These are phyloP conservation scores for Mormyrus lacerda DNA, from an alignment of 2,113 vertebrate species.

Conservation along the genomic window DNA sequence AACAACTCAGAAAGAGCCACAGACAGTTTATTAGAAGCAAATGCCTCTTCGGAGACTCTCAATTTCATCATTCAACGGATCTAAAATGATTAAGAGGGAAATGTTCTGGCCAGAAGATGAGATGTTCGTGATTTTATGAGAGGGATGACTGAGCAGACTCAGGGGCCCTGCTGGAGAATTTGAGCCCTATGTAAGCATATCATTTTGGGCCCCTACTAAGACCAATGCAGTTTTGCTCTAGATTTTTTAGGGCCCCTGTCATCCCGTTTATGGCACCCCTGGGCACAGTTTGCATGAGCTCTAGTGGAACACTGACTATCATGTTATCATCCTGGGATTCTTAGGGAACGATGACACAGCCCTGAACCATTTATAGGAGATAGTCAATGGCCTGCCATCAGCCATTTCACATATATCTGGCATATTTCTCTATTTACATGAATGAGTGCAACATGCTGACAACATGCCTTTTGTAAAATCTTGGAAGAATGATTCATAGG, in stretches of 20 bases:
- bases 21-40: neutral
- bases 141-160: neutral
- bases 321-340: neutral
- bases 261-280: no score
- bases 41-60: neutral
- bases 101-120: neutral
- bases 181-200: neutral
- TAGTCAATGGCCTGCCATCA: neutral
- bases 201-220: no score
- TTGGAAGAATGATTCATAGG: neutral
- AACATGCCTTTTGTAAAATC: no score
- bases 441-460: neutral
- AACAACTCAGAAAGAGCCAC: neutral
- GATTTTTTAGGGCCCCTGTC: no score
- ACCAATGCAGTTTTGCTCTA: no score
- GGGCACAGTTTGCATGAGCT: no score
- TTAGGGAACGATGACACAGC: neutral
- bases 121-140: neutral
- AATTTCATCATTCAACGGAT: neutral
- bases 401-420: neutral
- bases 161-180: no score
- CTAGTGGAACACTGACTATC: no score
- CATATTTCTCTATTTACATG: neutral
- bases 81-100: neutral
- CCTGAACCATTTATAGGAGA: neutral